Evolutionary conservation across 2,797 vertebrate species (phyloP).

Genomic region (Danio kyathit): DNA sequence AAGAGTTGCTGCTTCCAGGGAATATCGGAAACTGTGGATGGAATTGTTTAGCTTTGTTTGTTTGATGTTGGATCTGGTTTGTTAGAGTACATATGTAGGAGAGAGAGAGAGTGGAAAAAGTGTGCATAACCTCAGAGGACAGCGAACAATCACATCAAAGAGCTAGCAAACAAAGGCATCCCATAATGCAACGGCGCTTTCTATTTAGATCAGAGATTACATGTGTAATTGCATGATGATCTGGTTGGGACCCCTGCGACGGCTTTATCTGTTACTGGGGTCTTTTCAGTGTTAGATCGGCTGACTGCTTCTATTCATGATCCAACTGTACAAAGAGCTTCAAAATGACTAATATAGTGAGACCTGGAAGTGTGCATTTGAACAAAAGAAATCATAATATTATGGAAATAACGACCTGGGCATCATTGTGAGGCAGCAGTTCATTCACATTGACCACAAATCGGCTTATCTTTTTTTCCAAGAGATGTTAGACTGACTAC

Average conservation of each 20-base stretch:
- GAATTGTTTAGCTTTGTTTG: slow-evolving; percentile 33
- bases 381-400: slow-evolving; percentile 52
- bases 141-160: slow-evolving; percentile 76
- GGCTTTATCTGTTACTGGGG: slow-evolving; percentile 45
- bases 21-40: slow-evolving; percentile 23
- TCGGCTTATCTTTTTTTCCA: slow-evolving; percentile 38
- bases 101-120: slow-evolving; percentile 19
- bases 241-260: slow-evolving; percentile 57
- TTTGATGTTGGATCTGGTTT: slow-evolving; percentile 27
- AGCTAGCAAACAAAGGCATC: slow-evolving; percentile 63
- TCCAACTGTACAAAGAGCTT: slow-evolving; percentile 40
- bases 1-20: slow-evolving; percentile 29
- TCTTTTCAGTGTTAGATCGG: slow-evolving; percentile 34
- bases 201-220: slow-evolving; percentile 72
- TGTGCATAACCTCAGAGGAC: slow-evolving; percentile 50
- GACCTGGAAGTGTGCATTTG: slow-evolving; percentile 27
- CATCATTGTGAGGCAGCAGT: slow-evolving; percentile 47
- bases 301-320: slow-evolving; percentile 40
- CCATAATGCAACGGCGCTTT: slow-evolving; percentile 68
- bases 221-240: slow-evolving; percentile 73
- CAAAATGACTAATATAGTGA: slow-evolving; percentile 37
- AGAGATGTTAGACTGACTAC: slow-evolving; percentile 10
- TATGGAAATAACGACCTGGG: slow-evolving; percentile 39
- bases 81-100: slow-evolving; percentile 22
- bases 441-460: slow-evolving; percentile 24